phyloP scores from a whole-genome alignment of 2,113 vertebrate species.

The Raja brachyura region DNA sequence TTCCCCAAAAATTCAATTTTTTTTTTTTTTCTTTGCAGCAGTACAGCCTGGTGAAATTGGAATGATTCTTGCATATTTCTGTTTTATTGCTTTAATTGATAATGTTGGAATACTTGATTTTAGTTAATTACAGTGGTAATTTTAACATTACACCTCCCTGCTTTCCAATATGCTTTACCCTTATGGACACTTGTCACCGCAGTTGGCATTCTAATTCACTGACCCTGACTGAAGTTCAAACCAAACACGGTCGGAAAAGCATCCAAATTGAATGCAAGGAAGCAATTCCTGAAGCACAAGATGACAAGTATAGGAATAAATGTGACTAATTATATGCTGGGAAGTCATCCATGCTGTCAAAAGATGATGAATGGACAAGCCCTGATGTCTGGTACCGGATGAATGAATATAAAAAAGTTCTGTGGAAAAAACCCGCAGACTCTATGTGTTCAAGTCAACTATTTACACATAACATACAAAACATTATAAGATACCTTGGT shows the following conservation, averaged over 20 bases:
- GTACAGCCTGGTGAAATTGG: no score
- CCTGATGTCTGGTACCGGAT: not conserved
- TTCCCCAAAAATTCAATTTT: not conserved
- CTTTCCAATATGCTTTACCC: not conserved
- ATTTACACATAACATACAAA: not conserved
- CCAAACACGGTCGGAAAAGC: not conserved
- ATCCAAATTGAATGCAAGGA: not conserved
- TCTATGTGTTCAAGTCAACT: not conserved
- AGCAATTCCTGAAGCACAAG: not conserved
- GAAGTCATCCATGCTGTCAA: not conserved
- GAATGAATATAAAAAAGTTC: not conserved
- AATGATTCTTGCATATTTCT: not conserved
- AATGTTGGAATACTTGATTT: slow-evolving; percentile 1
- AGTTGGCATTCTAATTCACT: not conserved
- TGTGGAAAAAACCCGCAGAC: not conserved
- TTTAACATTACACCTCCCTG: not conserved
- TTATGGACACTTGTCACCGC: not conserved
- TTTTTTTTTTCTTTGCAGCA: not conserved
- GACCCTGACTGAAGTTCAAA: not conserved
- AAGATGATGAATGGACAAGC: not conserved
- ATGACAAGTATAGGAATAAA: not conserved
- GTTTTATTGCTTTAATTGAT: not conserved
- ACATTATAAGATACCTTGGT: not conserved
- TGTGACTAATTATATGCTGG: not conserved
- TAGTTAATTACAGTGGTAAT: not conserved